Base-by-base conservation (phyloP, 2,113 vertebrate species). In the Prinia subflava region DNA sequence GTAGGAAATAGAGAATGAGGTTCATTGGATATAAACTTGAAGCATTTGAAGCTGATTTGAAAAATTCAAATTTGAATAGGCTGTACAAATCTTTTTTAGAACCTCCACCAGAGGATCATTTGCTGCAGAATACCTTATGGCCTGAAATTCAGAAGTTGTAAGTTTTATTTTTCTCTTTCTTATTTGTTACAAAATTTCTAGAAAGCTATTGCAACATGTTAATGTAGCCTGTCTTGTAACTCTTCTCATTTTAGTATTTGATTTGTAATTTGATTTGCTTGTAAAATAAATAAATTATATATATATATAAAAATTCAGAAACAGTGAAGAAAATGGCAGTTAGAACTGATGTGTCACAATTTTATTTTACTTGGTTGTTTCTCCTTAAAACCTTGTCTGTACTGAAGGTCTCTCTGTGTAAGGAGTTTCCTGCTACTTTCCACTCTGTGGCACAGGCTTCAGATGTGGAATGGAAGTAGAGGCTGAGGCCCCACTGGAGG, bases 131-230 rank as follows among this genome's bases (percentile, higher is more conserved):
- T 97, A 99, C 99, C 11, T 97, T 99, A 65, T 99, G 99, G 99
- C 99, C 99, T 55, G 99, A 99, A 97, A 98, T 99, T 96, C 99
- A 99, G 96, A 99, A 99, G 95, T 95, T 99, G 99, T 99, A 98
- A 99, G 99, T 98, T 81, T 85, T 82, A 6, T n/a, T 94, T 44
- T 86, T 60, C 28, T 23, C 9, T 68, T 60, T 37, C 25, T 18
- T 49, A 30, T 18, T 90, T 33, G 49, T 52, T 57, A n/a, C 6
- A 65, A 42, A 41, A 52, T 74, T 85, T 88, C n/a, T 8, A 44
- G 76, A 73, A 89, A 67, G 5, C 13, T 92, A 5, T 56, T 87
- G 12, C 35, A 59, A 31, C 14, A 3, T 25, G 16, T 24, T 64
- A 11, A 18, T 64, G 18, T 44, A 65, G 44, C 77, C 15, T 87